These are phyloP conservation scores for Chauna torquata DNA, from an alignment of 2,113 vertebrate genomes.

Conservation along the genomic window DNA sequence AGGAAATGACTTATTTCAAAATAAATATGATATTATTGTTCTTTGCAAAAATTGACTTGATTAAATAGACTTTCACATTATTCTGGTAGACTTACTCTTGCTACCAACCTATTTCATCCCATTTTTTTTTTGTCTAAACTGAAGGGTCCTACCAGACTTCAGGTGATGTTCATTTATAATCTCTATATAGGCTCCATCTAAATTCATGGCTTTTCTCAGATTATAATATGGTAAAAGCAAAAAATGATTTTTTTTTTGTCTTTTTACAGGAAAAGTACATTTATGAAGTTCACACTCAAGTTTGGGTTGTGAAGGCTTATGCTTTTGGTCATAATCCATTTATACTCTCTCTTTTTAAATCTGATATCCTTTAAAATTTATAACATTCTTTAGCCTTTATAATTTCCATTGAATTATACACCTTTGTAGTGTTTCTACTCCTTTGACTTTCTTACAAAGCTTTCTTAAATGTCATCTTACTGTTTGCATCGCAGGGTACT, in stretches of 20 bases:
- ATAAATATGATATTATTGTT: no score
- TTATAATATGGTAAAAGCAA: background rate
- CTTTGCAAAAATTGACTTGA: no score
- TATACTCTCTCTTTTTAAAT: background rate
- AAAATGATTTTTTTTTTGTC: no score
- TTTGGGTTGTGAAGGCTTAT: background rate
- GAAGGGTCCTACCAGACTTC: no score
- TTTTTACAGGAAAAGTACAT: background rate
- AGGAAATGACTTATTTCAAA: no score
- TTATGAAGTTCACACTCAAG: background rate
- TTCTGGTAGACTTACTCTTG: no score
- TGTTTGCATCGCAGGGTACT: background rate
- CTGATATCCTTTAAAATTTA: no score
- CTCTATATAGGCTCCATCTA: background rate
- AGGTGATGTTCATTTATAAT: no score
- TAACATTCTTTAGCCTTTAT: background rate
- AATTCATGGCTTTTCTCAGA: background rate
- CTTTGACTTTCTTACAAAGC: background rate
- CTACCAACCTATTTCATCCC: no score
- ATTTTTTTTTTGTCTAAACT: no score
- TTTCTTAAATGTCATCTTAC: background rate
- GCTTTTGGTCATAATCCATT: fast-evolving
- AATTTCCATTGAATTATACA: background rate
- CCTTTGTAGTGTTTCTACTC: background rate
- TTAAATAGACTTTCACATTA: no score